Evolutionary conservation across 2,888 invertebrate genomes (phyloP).

Genomic region (Deroplatys truncata): DNA sequence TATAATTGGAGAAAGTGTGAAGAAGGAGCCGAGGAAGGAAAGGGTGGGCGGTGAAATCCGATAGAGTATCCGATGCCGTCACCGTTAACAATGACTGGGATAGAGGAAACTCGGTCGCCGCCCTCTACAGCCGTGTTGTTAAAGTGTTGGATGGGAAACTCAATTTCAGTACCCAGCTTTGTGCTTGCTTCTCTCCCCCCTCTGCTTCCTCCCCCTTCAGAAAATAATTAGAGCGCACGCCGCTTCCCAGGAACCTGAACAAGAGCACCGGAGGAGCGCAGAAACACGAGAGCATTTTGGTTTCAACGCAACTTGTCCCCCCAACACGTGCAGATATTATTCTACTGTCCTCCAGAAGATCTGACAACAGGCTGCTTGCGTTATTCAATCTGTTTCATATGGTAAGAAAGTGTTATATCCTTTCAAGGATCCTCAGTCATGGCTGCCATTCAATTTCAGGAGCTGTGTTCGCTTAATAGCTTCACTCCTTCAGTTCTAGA

Average conservation of each 20-base stretch:
- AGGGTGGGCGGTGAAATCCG: background rate
- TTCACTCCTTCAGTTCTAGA: no score
- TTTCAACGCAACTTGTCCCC: background rate
- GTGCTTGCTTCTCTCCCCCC: background rate
- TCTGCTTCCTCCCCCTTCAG: background rate
- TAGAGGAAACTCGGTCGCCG: background rate
- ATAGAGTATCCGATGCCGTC: conserved; percentile 1
- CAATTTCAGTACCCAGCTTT: conserved; percentile 12
- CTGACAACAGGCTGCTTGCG: no score
- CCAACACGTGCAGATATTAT: background rate
- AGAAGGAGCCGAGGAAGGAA: background rate
- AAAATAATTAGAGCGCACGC: conserved; percentile 1
- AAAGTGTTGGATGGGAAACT: conserved; percentile 9
- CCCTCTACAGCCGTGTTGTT: background rate
- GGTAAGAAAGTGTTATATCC: no score
- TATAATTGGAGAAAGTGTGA: conserved; percentile 13
- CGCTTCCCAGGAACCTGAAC: background rate
- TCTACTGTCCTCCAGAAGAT: background rate
- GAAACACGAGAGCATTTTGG: background rate
- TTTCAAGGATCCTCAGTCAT: no score
- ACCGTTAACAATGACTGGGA: conserved; percentile 14
- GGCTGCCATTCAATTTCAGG: no score
- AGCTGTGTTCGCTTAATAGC: no score
- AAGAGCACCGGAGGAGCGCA: background rate
- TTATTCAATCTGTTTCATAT: no score